Conservation (phyloP, 2,113 vertebrate genomes). For the Esox niger region DNA sequence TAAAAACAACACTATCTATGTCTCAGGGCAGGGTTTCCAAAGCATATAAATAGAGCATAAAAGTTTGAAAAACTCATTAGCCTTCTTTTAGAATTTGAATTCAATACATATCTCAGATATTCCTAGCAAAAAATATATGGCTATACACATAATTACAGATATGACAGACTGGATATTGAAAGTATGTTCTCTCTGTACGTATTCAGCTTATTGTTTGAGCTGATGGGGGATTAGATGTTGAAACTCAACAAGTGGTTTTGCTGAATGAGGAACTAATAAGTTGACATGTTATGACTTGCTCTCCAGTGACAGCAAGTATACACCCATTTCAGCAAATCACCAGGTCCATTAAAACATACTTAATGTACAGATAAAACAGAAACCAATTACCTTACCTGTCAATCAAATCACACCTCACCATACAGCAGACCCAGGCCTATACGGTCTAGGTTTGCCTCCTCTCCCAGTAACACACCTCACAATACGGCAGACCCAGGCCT, state of each 20-base stretch:
- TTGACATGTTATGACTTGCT: background rate
- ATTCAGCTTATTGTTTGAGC: background rate
- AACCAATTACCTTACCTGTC: background rate
- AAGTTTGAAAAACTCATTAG: no score
- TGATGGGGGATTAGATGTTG: background rate
- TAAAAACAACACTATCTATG: no score
- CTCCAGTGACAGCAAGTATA: background rate
- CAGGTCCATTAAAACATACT: background rate
- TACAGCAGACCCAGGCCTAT: background rate
- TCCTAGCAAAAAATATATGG: no score
- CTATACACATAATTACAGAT: no score
- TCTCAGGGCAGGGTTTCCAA: background rate
- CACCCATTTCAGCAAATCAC: background rate
- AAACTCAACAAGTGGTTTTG: background rate
- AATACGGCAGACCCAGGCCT: background rate
- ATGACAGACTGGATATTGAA: no score
- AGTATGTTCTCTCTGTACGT: no score
- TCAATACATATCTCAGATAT: background rate
- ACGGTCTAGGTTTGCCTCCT: background rate
- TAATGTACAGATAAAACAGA: background rate
- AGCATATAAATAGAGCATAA: no score
- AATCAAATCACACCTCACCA: background rate
- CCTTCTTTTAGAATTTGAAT: no score
- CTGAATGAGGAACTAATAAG: background rate
- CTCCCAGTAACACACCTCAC: background rate